Conservation (phyloP, 2,113 vertebrate species). For the Saguinus imperator region DNA sequence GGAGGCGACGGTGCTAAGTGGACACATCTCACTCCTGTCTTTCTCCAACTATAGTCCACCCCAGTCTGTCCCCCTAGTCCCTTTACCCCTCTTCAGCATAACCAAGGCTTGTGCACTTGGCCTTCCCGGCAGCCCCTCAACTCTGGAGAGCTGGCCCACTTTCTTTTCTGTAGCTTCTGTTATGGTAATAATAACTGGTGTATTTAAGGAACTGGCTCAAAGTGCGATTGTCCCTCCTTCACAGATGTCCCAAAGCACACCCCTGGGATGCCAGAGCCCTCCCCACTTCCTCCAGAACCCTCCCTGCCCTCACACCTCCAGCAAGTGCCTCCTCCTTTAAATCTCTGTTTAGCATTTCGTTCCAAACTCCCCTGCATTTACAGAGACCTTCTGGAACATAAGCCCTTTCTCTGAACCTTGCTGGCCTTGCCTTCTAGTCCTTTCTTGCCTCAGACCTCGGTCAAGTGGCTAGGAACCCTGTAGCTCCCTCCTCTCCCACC, state of each 20-base stretch:
- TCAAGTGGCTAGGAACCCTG: neutral
- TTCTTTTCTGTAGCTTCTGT: neutral
- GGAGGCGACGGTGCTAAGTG: neutral
- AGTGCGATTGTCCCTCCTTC: neutral
- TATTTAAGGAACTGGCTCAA: neutral
- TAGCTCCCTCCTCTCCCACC: neutral
- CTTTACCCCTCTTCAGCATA: too few relatives aligned
- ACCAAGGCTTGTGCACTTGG: neutral
- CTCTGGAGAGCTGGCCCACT: neutral
- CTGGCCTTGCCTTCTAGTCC: neutral
- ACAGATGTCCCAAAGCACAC: neutral
- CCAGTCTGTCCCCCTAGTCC: too few relatives aligned
- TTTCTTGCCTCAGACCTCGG: neutral
- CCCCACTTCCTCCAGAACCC: neutral
- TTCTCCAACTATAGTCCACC: neutral
- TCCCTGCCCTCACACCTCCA: neutral
- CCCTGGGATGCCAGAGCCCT: neutral
- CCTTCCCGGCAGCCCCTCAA: neutral
- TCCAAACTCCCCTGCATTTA: neutral
- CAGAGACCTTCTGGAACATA: neutral
- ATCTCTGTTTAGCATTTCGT: neutral
- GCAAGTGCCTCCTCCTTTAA: neutral
- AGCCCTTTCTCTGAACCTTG: neutral
- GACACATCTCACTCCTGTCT: neutral
- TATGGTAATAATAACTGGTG: fast-evolving